Evolutionary conservation across 2,797 vertebrate species (phyloP).

Genomic region (Amphiprion clarkii): DNA sequence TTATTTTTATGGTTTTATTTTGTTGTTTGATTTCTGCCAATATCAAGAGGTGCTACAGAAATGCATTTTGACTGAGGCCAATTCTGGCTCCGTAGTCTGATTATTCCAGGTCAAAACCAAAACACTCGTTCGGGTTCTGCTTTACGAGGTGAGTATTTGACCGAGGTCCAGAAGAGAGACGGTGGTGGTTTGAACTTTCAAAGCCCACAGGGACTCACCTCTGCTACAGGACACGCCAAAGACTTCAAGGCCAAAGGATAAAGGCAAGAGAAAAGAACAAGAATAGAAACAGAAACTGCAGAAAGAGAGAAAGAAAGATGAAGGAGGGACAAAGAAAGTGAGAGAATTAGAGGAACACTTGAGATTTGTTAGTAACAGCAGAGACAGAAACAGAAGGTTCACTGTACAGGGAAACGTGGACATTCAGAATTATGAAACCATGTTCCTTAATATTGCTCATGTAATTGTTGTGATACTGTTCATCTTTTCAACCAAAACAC

Average conservation of each 20-base stretch:
- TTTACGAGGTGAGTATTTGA: constrained; percentile 34
- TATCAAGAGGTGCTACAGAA: too few relatives aligned
- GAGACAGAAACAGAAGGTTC: constrained; percentile 32
- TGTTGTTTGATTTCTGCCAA: background rate
- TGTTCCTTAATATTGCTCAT: background rate
- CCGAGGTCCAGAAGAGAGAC: constrained; percentile 30
- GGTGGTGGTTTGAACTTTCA: constrained; percentile 31
- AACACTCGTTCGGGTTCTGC: constrained; percentile 8
- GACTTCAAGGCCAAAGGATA: constrained; percentile 99
- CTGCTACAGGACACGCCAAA: constrained; percentile 88
- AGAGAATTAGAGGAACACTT: constrained; percentile 62
- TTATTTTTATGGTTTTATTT: background rate
- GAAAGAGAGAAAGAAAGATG: constrained; percentile 35
- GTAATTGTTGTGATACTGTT: background rate
- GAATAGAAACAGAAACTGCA: constrained; percentile 99
- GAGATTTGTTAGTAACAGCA: constrained; percentile 68
- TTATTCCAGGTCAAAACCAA: constrained; percentile 13
- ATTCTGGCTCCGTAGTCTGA: background rate
- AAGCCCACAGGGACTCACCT: constrained; percentile 88
- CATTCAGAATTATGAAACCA: background rate
- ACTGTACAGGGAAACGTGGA: constrained; percentile 4
- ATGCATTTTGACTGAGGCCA: background rate
- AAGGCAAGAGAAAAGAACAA: constrained; percentile 99
- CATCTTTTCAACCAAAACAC: background rate
- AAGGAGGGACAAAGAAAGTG: constrained; percentile 48